These are phyloP conservation scores for Ridgeia piscesae DNA, from an alignment of 1,140 invertebrate genomes.

Conservation along the genomic window DNA sequence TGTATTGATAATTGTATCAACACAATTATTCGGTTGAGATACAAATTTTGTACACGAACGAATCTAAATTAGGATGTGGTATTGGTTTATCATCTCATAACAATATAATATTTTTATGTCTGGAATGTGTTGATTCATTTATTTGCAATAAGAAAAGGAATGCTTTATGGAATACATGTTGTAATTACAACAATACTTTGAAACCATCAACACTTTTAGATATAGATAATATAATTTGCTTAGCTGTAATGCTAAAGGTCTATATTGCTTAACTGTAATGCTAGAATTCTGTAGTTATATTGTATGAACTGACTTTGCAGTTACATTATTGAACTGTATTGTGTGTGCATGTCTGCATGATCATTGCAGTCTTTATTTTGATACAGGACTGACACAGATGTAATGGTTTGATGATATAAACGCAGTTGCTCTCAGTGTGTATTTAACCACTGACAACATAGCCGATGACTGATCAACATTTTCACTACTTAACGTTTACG, in stretches of 20 bases:
- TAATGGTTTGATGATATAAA: neutral
- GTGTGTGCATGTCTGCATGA: too few species aligned
- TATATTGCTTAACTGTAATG: too few species aligned
- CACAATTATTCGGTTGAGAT: too few species aligned
- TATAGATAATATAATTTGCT: neutral
- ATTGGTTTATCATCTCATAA: too few species aligned
- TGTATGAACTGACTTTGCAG: neutral
- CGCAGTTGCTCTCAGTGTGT: neutral
- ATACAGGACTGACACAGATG: neutral
- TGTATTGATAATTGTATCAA: too few species aligned
- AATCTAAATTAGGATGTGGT: too few species aligned
- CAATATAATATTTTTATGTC: too few species aligned
- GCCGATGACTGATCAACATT: neutral
- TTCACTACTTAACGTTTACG: neutral
- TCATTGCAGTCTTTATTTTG: neutral
- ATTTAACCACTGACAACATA: neutral
- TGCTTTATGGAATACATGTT: neutral
- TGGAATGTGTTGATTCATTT: too few species aligned
- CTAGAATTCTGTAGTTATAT: neutral
- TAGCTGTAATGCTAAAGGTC: neutral
- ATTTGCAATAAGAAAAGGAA: neutral
- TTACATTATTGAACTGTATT: neutral
- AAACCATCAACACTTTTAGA: neutral
- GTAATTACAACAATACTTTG: neutral
- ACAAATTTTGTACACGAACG: too few species aligned